Evolutionary conservation across 2,888 invertebrate genomes (phyloP).

Genomic region (Acleris sparsana): DNA sequence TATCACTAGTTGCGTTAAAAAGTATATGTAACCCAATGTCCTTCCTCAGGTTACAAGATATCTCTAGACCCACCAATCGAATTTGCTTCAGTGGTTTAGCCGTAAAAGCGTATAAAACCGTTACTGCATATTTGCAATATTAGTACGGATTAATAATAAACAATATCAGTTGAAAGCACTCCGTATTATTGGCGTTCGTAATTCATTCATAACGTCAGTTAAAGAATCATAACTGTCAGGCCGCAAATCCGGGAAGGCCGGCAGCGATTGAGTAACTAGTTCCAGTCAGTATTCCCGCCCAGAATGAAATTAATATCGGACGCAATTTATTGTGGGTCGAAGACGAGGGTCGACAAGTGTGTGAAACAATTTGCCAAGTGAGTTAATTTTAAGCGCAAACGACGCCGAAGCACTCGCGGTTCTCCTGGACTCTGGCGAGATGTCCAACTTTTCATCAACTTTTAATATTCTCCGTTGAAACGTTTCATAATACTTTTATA

Average conservation of each 20-base stretch:
- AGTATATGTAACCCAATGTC: too few relatives aligned
- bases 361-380: slow-evolving; percentile 69
- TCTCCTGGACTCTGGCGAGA: slow-evolving; percentile 34
- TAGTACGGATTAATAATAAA: too few relatives aligned
- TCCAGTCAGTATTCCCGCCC: slow-evolving; percentile 14
- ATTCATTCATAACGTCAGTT: slow-evolving; percentile 9
- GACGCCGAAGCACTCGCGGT: slow-evolving; percentile 39
- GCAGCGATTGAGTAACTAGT: slow-evolving; percentile 31
- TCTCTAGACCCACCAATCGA: too few relatives aligned
- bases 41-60: too few relatives aligned
- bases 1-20: too few relatives aligned
- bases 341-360: slow-evolving; percentile 68
- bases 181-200: not conserved
- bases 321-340: slow-evolving; percentile 49
- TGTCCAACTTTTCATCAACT: slow-evolving; percentile 43
- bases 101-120: too few relatives aligned
- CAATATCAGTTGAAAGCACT: not conserved
- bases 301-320: slow-evolving; percentile 53
- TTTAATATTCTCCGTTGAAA: slow-evolving; percentile 35
- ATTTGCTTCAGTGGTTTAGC: too few relatives aligned
- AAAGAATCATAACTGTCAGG: slow-evolving; percentile 13
- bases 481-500: slow-evolving; percentile 21
- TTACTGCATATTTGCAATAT: too few relatives aligned
- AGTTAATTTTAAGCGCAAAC: slow-evolving; percentile 57
- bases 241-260: slow-evolving; percentile 15